Conservation (phyloP, 2,797 vertebrate genomes). For the Merluccius polli region DNA sequence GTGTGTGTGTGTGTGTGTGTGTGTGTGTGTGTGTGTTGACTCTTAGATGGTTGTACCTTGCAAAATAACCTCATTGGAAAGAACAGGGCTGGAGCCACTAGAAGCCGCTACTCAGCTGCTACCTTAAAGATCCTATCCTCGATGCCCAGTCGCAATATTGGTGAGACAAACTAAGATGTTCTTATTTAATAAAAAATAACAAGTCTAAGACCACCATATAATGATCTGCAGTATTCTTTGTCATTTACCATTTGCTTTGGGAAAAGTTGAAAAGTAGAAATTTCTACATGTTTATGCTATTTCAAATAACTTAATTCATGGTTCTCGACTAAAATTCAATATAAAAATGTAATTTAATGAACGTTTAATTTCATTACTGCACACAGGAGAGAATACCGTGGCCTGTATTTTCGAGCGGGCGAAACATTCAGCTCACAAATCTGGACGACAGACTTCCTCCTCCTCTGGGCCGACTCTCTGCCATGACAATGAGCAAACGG, state of each 20-base stretch:
- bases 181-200: neutral
- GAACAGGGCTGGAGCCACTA: slow-evolving; percentile 2
- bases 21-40: no score
- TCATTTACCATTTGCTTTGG: no score
- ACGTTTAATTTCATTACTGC: no score
- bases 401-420: slow-evolving; percentile 61
- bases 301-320: no score
- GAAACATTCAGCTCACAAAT: slow-evolving; percentile 50
- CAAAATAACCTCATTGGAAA: no score
- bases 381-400: slow-evolving; percentile 59
- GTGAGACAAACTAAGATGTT: slow-evolving; percentile 58
- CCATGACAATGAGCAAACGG: neutral
- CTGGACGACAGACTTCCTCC: slow-evolving; percentile 41
- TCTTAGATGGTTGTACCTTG: neutral
- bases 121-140: slow-evolving; percentile 72
- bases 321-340: no score
- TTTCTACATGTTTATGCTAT: no score
- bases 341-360: no score
- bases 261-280: no score
- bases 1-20: no score
- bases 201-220: no score
- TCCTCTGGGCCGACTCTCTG: slow-evolving; percentile 62
- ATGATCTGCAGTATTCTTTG: no score
- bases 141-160: slow-evolving; percentile 83
- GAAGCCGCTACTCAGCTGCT: slow-evolving; percentile 43